Percentiles rank a stretch among this genome's conserved stretches.
These are phyloP conservation scores for Hapalemur alaotrensis DNA, from an alignment of 2,797 vertebrate genomes.

Conservation along the genomic window DNA sequence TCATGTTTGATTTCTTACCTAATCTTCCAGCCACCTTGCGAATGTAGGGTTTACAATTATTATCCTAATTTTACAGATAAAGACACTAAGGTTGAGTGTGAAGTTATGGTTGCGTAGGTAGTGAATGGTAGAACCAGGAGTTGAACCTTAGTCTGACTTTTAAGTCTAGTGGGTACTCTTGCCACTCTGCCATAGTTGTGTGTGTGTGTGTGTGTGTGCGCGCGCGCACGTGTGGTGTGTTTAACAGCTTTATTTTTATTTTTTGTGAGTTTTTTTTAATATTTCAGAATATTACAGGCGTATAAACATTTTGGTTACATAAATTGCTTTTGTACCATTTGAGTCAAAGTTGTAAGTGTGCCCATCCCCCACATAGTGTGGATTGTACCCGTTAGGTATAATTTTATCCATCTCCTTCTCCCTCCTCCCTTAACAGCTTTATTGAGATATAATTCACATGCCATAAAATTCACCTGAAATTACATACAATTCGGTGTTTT, in stretches of 20 bases:
- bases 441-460: background rate
- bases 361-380: too few relatives aligned
- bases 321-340: too few relatives aligned
- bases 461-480: background rate
- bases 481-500: background rate
- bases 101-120: background rate
- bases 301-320: too few relatives aligned
- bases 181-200: background rate
- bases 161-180: background rate
- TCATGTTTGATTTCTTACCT: background rate
- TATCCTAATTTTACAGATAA: constrained; percentile 5
- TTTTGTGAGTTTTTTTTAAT: too few relatives aligned
- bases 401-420: too few relatives aligned
- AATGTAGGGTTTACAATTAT: background rate
- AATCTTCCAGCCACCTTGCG: background rate
- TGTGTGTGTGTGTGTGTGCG: background rate
- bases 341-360: too few relatives aligned
- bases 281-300: too few relatives aligned
- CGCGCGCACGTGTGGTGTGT: too few relatives aligned
- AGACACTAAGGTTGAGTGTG: background rate
- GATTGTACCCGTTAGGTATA: too few relatives aligned
- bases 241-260: background rate
- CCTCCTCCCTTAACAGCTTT: background rate
- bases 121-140: background rate
- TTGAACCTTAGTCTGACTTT: background rate